Conservation (phyloP, 2,888 invertebrate species). For the Liodrosophila aerea region DNA sequence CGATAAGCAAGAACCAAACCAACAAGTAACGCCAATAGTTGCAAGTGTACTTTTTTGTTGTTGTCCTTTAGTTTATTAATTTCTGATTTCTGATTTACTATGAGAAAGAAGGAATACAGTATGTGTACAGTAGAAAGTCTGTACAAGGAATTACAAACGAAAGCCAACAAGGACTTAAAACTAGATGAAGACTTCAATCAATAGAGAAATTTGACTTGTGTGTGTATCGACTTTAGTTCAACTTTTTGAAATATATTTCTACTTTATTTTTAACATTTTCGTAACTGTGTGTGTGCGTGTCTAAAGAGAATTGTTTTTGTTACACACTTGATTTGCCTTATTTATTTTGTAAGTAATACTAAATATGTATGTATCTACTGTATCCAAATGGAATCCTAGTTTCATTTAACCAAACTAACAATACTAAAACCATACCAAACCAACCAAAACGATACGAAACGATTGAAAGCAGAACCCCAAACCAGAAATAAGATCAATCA, state of each 20-base stretch:
- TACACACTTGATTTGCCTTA: constrained; percentile 16
- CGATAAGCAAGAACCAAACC: constrained; percentile 24
- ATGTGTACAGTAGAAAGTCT: background rate
- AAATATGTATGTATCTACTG: constrained; percentile 19
- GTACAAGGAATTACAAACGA: constrained; percentile 2
- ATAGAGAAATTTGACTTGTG: constrained; percentile 32
- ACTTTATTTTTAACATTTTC: constrained; percentile 23
- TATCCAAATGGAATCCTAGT: constrained; percentile 29
- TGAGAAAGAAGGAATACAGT: constrained; percentile 26
- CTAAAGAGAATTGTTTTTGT: constrained; percentile 44
- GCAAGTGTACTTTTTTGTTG: constrained; percentile 79
- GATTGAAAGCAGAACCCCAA: constrained; percentile 9
- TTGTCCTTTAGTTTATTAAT: constrained; percentile 59
- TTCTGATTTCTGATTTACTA: constrained; percentile 22
- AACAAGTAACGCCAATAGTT: constrained; percentile 35
- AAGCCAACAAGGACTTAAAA: constrained; percentile 58
- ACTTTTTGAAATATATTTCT: constrained; percentile 23
- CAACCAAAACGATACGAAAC: constrained; percentile 39
- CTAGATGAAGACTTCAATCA: constrained; percentile 27
- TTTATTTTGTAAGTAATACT: constrained; percentile 53
- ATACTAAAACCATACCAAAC: constrained; percentile 57
- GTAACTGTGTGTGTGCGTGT: constrained; percentile 61
- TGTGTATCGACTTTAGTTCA: constrained; percentile 39
- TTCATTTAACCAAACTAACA: constrained; percentile 69
- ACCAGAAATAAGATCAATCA: constrained; percentile 1